Percentiles rank a stretch among this genome's conserved stretches.
Evolutionary conservation across 2,797 vertebrate species (phyloP).

Genomic region (Microhierax caerulescens): DNA sequence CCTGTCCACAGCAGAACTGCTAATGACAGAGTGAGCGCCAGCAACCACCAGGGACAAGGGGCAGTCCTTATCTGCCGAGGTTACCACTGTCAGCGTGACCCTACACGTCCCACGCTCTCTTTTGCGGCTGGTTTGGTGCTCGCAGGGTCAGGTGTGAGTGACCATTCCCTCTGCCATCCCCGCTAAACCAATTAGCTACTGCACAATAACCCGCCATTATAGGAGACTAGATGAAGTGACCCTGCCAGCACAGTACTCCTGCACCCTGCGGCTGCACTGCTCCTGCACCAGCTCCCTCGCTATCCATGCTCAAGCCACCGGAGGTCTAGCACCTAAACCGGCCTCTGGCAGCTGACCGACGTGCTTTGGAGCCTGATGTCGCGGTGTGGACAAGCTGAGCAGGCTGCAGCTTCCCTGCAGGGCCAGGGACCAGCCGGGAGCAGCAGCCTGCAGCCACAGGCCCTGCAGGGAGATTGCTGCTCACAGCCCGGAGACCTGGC

Average conservation of each 20-base stretch:
- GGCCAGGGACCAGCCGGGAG: neutral
- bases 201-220: neutral
- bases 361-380: neutral
- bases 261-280: neutral
- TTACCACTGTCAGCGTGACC: neutral
- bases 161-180: neutral
- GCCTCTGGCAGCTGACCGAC: neutral
- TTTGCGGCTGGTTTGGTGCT: neutral
- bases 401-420: neutral
- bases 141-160: neutral
- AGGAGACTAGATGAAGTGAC: neutral
- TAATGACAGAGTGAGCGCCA: neutral
- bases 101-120: neutral
- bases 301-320: fast-evolving
- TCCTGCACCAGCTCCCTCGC: neutral
- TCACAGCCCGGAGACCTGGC: neutral
- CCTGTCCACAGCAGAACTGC: neutral
- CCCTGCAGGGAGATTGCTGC: neutral
- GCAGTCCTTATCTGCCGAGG: neutral
- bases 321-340: neutral
- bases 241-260: neutral
- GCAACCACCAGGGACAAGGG: fast-evolving
- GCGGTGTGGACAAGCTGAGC: neutral
- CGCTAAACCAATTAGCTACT: neutral
- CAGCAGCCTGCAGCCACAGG: neutral